phyloP scores from a whole-genome alignment of 2,113 vertebrate genomes.

The Pterocles orientalis region DNA sequence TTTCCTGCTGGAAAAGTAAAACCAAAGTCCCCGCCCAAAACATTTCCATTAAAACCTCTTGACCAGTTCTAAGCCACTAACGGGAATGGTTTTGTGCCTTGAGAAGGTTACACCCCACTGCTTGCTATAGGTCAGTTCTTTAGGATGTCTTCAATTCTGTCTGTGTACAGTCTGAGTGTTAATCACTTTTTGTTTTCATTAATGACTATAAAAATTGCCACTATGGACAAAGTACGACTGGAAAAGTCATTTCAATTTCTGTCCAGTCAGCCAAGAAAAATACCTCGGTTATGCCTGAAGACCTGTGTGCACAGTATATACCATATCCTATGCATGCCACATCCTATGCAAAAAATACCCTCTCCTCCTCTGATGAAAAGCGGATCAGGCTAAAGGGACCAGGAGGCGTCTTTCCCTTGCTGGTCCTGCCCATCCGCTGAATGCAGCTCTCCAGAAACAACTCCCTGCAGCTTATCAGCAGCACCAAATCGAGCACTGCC shows the following conservation, averaged over 20 bases:
- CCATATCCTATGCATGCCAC: neutral
- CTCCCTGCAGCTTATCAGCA: neutral
- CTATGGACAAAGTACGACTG: neutral
- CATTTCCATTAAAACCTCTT: neutral
- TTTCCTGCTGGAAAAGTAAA: neutral
- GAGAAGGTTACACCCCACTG: neutral
- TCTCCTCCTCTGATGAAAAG: neutral
- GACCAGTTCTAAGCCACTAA: neutral
- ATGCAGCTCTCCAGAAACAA: neutral
- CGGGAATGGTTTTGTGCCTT: neutral
- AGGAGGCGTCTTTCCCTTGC: neutral
- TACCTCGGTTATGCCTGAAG: neutral
- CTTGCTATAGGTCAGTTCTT: neutral
- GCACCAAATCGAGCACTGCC: neutral
- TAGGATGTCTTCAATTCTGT: neutral
- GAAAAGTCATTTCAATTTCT: neutral
- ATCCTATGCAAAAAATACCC: neutral
- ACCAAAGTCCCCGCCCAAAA: neutral
- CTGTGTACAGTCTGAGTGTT: neutral
- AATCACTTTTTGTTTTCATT: neutral
- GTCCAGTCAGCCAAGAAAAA: neutral
- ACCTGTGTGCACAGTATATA: neutral
- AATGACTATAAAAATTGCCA: neutral
- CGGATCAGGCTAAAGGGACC: neutral
- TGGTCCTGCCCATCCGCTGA: neutral